Base-by-base conservation (phyloP, 1,140 invertebrate genomes). In the Zaprionus lachaisei region DNA sequence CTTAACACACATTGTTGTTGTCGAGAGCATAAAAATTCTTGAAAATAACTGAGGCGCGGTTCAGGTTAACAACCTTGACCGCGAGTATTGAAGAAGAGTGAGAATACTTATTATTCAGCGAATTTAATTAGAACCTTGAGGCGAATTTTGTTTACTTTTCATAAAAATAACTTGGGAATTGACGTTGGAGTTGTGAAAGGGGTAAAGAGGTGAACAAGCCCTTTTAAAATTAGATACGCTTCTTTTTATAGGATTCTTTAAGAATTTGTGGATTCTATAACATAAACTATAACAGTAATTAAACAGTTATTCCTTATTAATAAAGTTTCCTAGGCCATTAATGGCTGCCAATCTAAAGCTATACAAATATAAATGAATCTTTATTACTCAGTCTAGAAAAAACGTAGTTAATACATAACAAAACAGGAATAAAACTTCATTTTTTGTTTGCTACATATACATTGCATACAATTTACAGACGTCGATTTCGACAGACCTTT, bases 31-130 rank as follows among this genome's bases (percentile, higher is more conserved):
- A 75, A 80, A 80, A 80, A 76, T 89, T 69, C 77, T 73, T 77
- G 47, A 68, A 74, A 78, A 38, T 31, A 69, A 60, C 22, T 66
- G 51, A 58, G 81, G 54, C 70, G 77, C 49, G 64, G 24, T 62
- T 75, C 28, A 81, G 84, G 84, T 89, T 89, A 89, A 90, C 70
- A 90, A 89, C 84, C 84, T 89, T 89, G 84, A 90, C 84, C 84
- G 84, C 85, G 79, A 89, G 89, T 89, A 77, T 63, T 57, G 57
- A 34, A 37, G 22, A 31, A 38, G 17, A 47, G 49, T 44, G 26
- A 63, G 63, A 67, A 67, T 60, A 49, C 31, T 34, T 76, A 22
- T 76, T 72, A 34, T 70, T 66, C 55, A 22, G 37, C 44, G 67
- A 62, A 55, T 61, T 55, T 54, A 72, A 80, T 67, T 57, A 71